Evolutionary conservation across 2,797 vertebrate species (phyloP).

Genomic region (Esox lucius): DNA sequence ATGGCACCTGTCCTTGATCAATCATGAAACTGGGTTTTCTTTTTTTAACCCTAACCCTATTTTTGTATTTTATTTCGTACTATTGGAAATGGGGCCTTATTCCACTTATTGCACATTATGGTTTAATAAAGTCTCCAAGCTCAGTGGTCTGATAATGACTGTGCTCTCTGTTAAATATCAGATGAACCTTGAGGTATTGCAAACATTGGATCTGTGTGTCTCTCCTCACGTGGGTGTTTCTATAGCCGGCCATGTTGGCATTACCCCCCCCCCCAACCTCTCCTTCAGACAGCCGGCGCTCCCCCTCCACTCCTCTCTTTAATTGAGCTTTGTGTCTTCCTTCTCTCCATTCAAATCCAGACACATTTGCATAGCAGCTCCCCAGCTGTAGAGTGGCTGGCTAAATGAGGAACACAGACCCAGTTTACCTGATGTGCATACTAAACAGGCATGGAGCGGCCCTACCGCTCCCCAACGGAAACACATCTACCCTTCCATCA

Average conservation of each 20-base stretch:
- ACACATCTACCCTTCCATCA: constrained; percentile 17
- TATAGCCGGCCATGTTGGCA: constrained; percentile 65
- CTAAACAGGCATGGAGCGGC: constrained; percentile 73
- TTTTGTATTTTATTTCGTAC: background rate
- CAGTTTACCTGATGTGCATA: constrained; percentile 90
- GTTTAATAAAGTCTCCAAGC: background rate
- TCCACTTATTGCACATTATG: background rate
- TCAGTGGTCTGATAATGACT: background rate
- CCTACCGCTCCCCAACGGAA: constrained; percentile 47
- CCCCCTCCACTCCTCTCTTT: constrained; percentile 43
- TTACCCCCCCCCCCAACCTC: constrained; percentile 60
- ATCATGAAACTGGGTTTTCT: background rate
- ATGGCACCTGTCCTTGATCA: constrained; percentile 26
- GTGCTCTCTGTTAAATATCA: background rate
- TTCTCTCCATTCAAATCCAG: constrained; percentile 74
- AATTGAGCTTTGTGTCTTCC: too few relatives aligned
- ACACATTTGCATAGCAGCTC: constrained; percentile 87
- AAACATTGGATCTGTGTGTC: constrained; percentile 30
- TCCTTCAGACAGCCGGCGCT: constrained; percentile 56
- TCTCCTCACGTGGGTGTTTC: constrained; percentile 39
- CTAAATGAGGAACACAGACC: constrained; percentile 87
- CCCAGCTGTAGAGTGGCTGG: constrained; percentile 82
- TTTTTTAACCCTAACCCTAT: constrained; percentile 17
- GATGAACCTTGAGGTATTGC: constrained; percentile 35
- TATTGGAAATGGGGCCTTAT: background rate